Evolutionary conservation across 2,888 invertebrate genomes (phyloP).

Genomic region (Biston betularia): DNA sequence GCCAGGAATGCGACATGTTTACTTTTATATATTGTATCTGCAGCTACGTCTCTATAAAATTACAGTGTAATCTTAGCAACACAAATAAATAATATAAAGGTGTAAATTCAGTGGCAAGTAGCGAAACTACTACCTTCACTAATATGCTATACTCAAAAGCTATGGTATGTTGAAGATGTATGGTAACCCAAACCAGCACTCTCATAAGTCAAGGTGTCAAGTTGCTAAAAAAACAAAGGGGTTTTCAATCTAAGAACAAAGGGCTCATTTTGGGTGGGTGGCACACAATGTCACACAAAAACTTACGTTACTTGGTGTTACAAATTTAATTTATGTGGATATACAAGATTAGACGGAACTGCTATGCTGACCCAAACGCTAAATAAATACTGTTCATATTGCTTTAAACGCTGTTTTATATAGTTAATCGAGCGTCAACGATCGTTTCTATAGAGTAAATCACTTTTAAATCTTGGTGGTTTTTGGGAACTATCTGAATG

Average conservation of each 20-base stretch:
- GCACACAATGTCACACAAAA: constrained; percentile 39
- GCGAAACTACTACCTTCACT: no score
- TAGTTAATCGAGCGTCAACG: no score
- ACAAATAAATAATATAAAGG: no score
- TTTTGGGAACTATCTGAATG: no score
- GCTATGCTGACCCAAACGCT: background rate
- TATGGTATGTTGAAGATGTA: constrained; percentile 2
- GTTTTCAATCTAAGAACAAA: constrained; percentile 53
- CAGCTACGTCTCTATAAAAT: constrained; percentile 4
- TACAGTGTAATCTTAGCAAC: background rate
- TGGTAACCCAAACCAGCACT: constrained; percentile 31
- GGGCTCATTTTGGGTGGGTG: constrained; percentile 47
- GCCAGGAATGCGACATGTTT: constrained; percentile 22
- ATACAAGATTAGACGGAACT: constrained; percentile 6
- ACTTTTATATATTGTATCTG: background rate
- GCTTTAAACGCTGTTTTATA: no score
- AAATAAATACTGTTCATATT: no score
- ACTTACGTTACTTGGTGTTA: constrained; percentile 28
- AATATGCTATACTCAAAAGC: constrained; percentile 13
- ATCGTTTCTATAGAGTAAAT: no score
- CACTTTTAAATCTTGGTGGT: no score
- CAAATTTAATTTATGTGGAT: constrained; percentile 24
- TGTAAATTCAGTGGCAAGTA: background rate
- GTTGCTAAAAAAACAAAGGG: constrained; percentile 54
- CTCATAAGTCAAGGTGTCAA: constrained; percentile 48